Evolutionary conservation across 2,888 invertebrate genomes (phyloP).

Genomic region (Heliconius ethilla): DNA sequence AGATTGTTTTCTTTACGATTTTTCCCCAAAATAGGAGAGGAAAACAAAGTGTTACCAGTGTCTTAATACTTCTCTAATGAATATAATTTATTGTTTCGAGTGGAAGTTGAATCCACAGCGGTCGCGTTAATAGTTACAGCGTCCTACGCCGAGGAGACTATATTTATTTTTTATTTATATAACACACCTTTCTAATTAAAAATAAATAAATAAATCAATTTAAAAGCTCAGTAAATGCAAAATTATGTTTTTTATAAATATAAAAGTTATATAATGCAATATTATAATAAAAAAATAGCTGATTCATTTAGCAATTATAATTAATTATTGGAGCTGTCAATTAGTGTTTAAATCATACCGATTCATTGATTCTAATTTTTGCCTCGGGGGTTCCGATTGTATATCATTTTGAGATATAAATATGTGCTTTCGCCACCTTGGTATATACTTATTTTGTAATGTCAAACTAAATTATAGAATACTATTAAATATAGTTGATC

Average conservation of each 20-base stretch:
- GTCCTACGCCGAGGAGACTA: neutral
- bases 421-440: neutral
- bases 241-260: neutral
- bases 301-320: slow-evolving; percentile 49
- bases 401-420: slow-evolving; percentile 2
- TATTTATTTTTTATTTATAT: too few relatives aligned
- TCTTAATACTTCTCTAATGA: neutral
- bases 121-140: neutral
- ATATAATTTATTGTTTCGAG: neutral
- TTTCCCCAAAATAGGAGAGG: too few relatives aligned
- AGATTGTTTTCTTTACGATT: too few relatives aligned
- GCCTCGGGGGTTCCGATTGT: slow-evolving; percentile 36
- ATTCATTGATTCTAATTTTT: slow-evolving; percentile 46
- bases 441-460: slow-evolving; percentile 4
- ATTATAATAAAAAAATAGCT: slow-evolving; percentile 39
- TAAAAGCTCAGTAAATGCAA: neutral
- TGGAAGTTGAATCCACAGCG: neutral
- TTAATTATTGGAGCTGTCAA: slow-evolving; percentile 53
- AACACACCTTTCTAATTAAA: neutral
- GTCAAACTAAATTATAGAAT: neutral
- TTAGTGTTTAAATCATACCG: slow-evolving; percentile 48
- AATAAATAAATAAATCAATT: neutral
- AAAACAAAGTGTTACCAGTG: too few relatives aligned
- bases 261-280: slow-evolving; percentile 4
- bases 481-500: too few relatives aligned